Conservation (phyloP, 2,797 vertebrate species). For the Acropternis orthonyx region DNA sequence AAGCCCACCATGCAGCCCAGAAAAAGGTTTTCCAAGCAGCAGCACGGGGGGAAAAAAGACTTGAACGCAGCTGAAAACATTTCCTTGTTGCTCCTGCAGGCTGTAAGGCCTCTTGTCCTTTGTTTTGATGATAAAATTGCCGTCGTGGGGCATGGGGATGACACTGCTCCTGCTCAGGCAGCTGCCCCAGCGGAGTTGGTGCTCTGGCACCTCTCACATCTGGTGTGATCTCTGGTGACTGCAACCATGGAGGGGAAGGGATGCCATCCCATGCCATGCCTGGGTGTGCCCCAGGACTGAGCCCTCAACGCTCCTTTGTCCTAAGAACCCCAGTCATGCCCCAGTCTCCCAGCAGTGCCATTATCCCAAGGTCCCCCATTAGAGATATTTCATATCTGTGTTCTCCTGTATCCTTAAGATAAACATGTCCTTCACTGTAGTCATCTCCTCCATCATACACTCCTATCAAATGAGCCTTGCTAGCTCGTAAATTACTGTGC, state of each 20-base stretch:
- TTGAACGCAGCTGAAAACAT: background rate
- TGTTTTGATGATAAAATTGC: background rate
- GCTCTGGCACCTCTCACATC: background rate
- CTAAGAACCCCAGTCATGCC: background rate
- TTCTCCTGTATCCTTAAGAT: constrained; percentile 36
- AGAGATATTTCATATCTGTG: background rate
- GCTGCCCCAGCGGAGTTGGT: background rate
- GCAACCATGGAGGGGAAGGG: fast-evolving
- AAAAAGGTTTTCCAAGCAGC: background rate
- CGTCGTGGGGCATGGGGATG: fast-evolving
- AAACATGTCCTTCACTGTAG: constrained; percentile 44
- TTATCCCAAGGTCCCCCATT: background rate
- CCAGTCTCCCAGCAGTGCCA: fast-evolving
- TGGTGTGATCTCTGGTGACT: background rate
- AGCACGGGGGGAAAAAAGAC: fast-evolving
- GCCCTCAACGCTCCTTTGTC: background rate
- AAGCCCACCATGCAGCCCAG: background rate
- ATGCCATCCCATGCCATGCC: background rate
- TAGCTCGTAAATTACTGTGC: constrained; percentile 71
- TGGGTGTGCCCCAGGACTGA: fast-evolving
- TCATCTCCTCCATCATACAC: constrained; percentile 60
- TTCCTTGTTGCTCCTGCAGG: fast-evolving
- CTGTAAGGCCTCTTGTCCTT: background rate
- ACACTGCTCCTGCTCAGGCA: fast-evolving
- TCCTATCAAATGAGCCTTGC: constrained; percentile 65